phyloP scores from a whole-genome alignment of 2,888 invertebrate species.

The Syrista parreyssii region DNA sequence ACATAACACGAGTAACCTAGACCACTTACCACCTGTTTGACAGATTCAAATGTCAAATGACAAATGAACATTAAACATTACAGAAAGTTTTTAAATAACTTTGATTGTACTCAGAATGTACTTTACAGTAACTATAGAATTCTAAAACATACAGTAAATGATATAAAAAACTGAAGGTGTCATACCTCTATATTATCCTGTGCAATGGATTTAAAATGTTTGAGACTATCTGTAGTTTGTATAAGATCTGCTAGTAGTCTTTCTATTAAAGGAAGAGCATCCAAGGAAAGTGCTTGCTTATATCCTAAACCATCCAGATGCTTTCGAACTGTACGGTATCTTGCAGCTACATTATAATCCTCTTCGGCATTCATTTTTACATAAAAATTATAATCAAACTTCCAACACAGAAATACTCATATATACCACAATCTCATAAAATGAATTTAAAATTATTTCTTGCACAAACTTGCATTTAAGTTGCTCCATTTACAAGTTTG shows the following conservation, averaged over 20 bases:
- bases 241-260: slow-evolving; percentile 84
- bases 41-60: slow-evolving; percentile 1
- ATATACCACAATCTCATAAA: not conserved
- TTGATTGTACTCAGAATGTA: not conserved
- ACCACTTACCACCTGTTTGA: slow-evolving; percentile 6
- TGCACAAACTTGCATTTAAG: not conserved
- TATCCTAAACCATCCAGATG: slow-evolving; percentile 88
- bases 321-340: slow-evolving; percentile 71
- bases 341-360: slow-evolving; percentile 52
- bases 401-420: not conserved
- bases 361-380: slow-evolving; percentile 20
- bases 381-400: not conserved
- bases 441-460: not conserved
- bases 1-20: not conserved
- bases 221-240: slow-evolving; percentile 87
- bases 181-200: slow-evolving; percentile 75
- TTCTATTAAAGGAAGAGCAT: slow-evolving; percentile 84
- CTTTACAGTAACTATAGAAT: not conserved
- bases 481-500: not conserved
- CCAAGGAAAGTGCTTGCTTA: slow-evolving; percentile 78
- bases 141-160: slow-evolving; percentile 10
- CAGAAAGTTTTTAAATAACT: not conserved
- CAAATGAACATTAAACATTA: not conserved
- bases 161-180: slow-evolving; percentile 12
- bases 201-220: slow-evolving; percentile 83